Evolutionary conservation across 2,888 invertebrate genomes (phyloP).

Genomic region (Synanthedon myopaeformis): DNA sequence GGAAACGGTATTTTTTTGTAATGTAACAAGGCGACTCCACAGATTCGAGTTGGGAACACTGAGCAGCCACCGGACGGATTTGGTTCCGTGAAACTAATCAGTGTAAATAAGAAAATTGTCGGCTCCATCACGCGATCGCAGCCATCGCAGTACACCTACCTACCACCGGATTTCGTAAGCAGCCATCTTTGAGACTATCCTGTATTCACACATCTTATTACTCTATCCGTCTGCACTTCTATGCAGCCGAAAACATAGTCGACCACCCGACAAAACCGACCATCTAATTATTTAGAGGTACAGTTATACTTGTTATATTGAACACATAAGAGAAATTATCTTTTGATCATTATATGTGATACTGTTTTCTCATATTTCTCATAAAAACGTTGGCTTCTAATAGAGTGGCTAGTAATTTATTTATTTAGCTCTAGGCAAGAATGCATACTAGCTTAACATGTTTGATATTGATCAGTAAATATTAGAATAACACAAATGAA

Average conservation of each 20-base stretch:
- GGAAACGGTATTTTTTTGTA: too few species aligned
- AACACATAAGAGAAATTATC: background rate
- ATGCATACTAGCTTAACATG: too few species aligned
- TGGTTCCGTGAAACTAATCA: slow-evolving; percentile 67
- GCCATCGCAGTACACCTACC: slow-evolving; percentile 1
- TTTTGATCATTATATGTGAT: too few species aligned
- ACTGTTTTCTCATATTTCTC: too few species aligned
- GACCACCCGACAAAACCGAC: background rate
- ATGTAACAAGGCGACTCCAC: slow-evolving; percentile 11
- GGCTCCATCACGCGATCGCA: slow-evolving; percentile 42
- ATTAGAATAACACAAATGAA: too few species aligned
- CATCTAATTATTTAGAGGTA: background rate
- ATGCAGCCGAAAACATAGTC: background rate
- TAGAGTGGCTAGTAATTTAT: too few species aligned
- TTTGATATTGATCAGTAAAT: too few species aligned
- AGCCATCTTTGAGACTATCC: slow-evolving; percentile 1
- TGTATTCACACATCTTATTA: slow-evolving; percentile 3
- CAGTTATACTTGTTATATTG: background rate
- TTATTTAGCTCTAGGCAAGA: too few species aligned
- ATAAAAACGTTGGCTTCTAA: too few species aligned
- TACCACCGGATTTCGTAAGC: slow-evolving; percentile 5
- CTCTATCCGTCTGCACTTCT: background rate
- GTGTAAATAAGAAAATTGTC: slow-evolving; percentile 63
- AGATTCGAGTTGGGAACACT: slow-evolving; percentile 7
- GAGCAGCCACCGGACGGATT: slow-evolving; percentile 58